Conservation (phyloP, 1,140 invertebrate species). For the Calycopis cecrops region DNA sequence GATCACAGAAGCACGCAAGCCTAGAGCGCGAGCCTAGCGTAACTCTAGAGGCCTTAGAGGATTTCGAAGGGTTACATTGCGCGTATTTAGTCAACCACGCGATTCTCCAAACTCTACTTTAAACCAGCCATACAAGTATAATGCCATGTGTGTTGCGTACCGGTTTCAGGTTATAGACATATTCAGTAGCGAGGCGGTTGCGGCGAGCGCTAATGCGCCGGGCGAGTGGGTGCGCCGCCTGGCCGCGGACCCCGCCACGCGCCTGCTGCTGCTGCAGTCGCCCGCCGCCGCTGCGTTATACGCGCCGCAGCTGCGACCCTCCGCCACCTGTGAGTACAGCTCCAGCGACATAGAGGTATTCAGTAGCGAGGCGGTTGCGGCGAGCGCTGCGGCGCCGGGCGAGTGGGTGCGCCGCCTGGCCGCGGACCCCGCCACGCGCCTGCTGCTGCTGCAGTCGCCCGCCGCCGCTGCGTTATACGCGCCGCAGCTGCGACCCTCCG, state of each 20-base stretch:
- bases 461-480: conserved; percentile 30
- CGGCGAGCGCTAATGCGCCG: conserved; percentile 26
- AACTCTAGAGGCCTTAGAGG: too few relatives aligned
- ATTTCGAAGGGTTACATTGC: too few relatives aligned
- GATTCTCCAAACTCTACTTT: background rate
- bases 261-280: conserved; percentile 48
- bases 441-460: conserved; percentile 49
- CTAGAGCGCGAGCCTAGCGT: too few relatives aligned
- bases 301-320: conserved; percentile 9
- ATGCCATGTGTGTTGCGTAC: background rate
- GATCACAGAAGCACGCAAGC: too few relatives aligned
- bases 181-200: conserved; percentile 25
- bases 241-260: conserved; percentile 21
- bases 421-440: conserved; percentile 22
- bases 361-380: conserved; percentile 21
- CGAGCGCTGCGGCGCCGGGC: conserved; percentile 25
- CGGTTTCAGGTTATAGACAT: conserved; percentile 40
- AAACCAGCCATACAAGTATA: background rate
- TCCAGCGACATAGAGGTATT: conserved; percentile 34
- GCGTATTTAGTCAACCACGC: background rate
- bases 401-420: conserved; percentile 32
- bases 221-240: conserved; percentile 31
- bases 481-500: background rate
- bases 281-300: conserved; percentile 34
- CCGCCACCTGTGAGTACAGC: conserved; percentile 19